Evolutionary conservation across 2,888 invertebrate genomes (phyloP), one percentile per base, ranked within the genome.

Genomic region (Lasioglossum vierecki): DNA sequence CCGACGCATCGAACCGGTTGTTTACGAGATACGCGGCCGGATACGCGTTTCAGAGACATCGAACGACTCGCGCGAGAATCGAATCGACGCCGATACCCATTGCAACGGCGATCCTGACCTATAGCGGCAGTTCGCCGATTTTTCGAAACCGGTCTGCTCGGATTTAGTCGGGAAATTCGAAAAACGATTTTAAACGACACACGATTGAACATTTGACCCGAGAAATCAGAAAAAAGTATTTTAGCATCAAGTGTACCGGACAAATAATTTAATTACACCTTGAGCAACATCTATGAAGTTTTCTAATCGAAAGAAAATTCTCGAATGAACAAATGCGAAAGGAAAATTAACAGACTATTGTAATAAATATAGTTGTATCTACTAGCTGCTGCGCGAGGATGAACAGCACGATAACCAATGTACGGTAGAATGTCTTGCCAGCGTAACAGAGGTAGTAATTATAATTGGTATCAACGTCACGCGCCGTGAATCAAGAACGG

Each of bases 1-100:
- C 87, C 76, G 87, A 86, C 79, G 88, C 86, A 88, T 81, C 80
- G 83, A 82, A 79, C 79, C 84, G 86, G 79, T 88, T 90, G 90
- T 90, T 88, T 88, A 82, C 82, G 86, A 90, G 86, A 82, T 82
- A 78, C 75, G 80, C 70, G 35, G 72, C 41, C 70, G 44, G 80
- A 46, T 39, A 73, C 75, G 68, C 76, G 76, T 70, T 70, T 63
- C 75, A 76, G 18, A 80, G 80, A 84, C 80, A 80, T 44, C 49
- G 63, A 80, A 80, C 77, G 77, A 15, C 68, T 85, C 72, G 80
- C 84, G 83, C 80, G 83, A 80, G 85, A 80, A 76, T 85, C 76
- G 79, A 85, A 60, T 26, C n/a, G 79, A 72, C 75, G 66, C 68
- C 73, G 76, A 26, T 68, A 53, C 63, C 41, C 71, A 35, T 57